These are phyloP conservation scores for Megalops cyprinoides DNA, from an alignment of 2,797 vertebrate genomes.

Conservation along the genomic window DNA sequence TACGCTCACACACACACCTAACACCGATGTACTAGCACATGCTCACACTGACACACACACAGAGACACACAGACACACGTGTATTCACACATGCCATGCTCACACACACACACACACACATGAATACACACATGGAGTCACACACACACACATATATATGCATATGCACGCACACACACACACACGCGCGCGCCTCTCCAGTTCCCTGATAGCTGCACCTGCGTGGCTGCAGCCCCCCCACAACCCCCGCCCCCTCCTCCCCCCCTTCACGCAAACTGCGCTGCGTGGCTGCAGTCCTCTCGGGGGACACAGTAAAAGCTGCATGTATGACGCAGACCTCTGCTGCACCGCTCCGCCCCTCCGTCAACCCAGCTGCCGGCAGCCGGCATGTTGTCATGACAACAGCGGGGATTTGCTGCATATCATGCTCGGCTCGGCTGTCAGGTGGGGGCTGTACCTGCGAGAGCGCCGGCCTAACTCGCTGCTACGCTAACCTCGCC, in stretches of 20 bases:
- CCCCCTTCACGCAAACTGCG: too few relatives aligned
- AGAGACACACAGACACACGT: too few relatives aligned
- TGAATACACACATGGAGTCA: too few relatives aligned
- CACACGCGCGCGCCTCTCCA: background rate
- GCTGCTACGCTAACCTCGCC: background rate
- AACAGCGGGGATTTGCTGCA: slow-evolving; percentile 18
- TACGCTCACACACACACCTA: background rate
- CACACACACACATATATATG: too few relatives aligned
- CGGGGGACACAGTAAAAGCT: background rate
- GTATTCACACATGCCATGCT: too few relatives aligned
- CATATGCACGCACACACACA: too few relatives aligned
- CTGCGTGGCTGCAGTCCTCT: background rate
- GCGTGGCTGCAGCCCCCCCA: too few relatives aligned
- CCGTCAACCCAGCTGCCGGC: slow-evolving; percentile 6
- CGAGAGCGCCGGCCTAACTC: background rate
- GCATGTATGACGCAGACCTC: slow-evolving; percentile 41
- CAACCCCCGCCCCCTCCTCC: too few relatives aligned
- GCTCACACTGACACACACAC: too few relatives aligned
- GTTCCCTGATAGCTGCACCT: background rate
- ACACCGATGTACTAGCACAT: too few relatives aligned
- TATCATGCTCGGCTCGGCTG: background rate
- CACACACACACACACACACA: too few relatives aligned
- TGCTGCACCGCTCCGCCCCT: slow-evolving; percentile 44
- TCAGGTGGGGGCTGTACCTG: slow-evolving; percentile 2
- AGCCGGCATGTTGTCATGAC: slow-evolving; percentile 30